phyloP scores from a whole-genome alignment of 1,140 invertebrate species.

The Diachasmimorpha longicaudata region DNA sequence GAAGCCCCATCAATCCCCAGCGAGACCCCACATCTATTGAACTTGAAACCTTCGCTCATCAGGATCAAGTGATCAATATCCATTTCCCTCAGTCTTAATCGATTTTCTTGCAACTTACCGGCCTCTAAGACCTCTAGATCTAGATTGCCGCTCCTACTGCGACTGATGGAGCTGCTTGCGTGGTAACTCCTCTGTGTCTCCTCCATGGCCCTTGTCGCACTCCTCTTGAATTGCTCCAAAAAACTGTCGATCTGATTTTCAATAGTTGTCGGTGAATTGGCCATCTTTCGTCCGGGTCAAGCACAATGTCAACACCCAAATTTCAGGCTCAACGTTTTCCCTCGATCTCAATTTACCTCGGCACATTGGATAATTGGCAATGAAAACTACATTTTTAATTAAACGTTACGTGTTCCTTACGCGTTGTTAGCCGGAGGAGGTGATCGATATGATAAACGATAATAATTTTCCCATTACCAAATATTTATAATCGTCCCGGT shows the following conservation, averaged over 20 bases:
- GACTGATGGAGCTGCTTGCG: slow-evolving; percentile 51
- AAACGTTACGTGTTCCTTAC: too few species aligned
- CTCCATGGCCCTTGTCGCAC: slow-evolving; percentile 76
- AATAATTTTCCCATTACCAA: neutral
- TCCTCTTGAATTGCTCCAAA: slow-evolving; percentile 78
- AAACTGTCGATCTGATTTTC: slow-evolving; percentile 83
- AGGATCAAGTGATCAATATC: too few species aligned
- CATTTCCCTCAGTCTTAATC: too few species aligned
- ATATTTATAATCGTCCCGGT: neutral
- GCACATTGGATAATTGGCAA: too few species aligned
- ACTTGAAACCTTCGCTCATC: too few species aligned
- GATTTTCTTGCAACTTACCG: slow-evolving; percentile 41
- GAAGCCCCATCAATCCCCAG: neutral
- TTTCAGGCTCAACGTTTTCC: neutral
- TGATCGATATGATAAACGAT: neutral
- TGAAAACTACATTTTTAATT: too few species aligned
- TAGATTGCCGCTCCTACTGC: slow-evolving; percentile 54
- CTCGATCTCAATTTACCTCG: too few species aligned
- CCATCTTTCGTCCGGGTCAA: slow-evolving; percentile 56
- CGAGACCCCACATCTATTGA: neutral
- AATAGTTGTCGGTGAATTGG: slow-evolving; percentile 72
- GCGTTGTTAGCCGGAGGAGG: too few species aligned
- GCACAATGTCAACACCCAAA: slow-evolving; percentile 5
- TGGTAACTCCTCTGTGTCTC: slow-evolving; percentile 55
- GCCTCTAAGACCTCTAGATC: slow-evolving; percentile 57